Evolutionary conservation across 2,113 vertebrate genomes (phyloP), one percentile per base, ranked within the genome.

Genomic region (Thamnaconus septentrionalis): DNA sequence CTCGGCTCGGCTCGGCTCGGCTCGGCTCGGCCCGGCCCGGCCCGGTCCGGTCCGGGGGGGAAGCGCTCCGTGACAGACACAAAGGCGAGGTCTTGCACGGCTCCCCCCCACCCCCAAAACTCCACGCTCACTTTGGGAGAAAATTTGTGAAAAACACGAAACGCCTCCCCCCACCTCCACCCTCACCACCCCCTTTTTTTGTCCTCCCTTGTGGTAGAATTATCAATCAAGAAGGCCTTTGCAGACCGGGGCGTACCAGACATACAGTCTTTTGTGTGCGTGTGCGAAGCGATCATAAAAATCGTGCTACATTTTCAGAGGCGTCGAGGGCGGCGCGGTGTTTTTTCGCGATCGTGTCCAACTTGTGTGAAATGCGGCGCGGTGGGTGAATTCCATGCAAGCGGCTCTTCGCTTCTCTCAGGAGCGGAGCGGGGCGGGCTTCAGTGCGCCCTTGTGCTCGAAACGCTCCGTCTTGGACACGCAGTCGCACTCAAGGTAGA

Each of bases 381-480:
- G 66, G 42, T 68, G 77, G 65, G 50, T 54, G 64, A 75, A 61
- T 54, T 61, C 75, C 80, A 41, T 64, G 53, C 70, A 73, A 76
- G 82, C 88, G 80, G 63, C 50, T 52, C 50, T 12, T 50, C 80
- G 79, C 74, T 51, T 57, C 51, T n/a, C 66, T 6, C 79, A 48
- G 78, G 82, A 66, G 85, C 78, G 81, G 89, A 86, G 85, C 78
- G 81, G 89, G 87, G 85, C 84, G 89, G 86, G 81, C 77, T 84
- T 56, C 69, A 59, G 78, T 82, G 84, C 87, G 90, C 88, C 81
- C 88, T 64, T 67, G 71, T 84, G 81, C 88, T 83, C 80, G 56
- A 63, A 31, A 78, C 72, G 79, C 83, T 79, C 71, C 52, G 58
- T 79, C 73, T 78, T 57, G 73, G 82, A 83, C 84, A 85, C 84